Base-by-base conservation (phyloP, 1,140 invertebrate genomes). In the Wiebesia pumilae region DNA sequence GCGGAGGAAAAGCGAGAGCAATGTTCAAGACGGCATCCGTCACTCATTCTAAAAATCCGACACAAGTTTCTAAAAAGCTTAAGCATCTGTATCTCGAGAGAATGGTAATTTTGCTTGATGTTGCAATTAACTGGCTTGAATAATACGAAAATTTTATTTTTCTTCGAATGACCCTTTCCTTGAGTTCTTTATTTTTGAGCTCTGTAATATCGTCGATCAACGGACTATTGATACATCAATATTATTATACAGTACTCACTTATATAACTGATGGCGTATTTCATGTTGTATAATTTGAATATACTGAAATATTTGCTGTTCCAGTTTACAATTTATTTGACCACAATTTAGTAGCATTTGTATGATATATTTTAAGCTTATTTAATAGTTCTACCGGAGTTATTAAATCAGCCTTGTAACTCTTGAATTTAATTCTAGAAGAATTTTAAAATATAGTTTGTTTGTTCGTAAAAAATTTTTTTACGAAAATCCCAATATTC, bases 91-190 rank as follows among this genome's bases (percentile, higher is more conserved):
- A 58, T 79, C 69, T 84, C 54, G 38, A 69, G 62, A 51, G 62
- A 43, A 79, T 40, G 75, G 54, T 78, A 84, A 62, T 77, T 84
- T 79, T 47, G n/a, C 75, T 69, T 69, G 47, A 79, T 75, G 79
- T 84, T 79, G 62, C 43, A 79, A 84, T 84, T 69, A 84, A 84
- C 69, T 78, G 75, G 40, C 35, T 38, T 67, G 83, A 77, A 77
- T 62, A 65, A 77, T 58, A 35, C 30, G 30, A 40, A 24, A 43
- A 71, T 71, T 82, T 67, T 47, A 71, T 73, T 73, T 35, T 71
- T 73, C 67, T 33, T 58, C 77, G 43, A 79, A 58, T 58, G 19
- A 19, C 77, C 47, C 16, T 1, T 79, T 58, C 40, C 35, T 16
- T 81, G 12, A 43, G 3, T 54, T 47, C 12, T 77, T 77, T n/a